These are phyloP conservation scores for Athalia circularis DNA, from an alignment of 2,888 invertebrate genomes.

Conservation along the genomic window DNA sequence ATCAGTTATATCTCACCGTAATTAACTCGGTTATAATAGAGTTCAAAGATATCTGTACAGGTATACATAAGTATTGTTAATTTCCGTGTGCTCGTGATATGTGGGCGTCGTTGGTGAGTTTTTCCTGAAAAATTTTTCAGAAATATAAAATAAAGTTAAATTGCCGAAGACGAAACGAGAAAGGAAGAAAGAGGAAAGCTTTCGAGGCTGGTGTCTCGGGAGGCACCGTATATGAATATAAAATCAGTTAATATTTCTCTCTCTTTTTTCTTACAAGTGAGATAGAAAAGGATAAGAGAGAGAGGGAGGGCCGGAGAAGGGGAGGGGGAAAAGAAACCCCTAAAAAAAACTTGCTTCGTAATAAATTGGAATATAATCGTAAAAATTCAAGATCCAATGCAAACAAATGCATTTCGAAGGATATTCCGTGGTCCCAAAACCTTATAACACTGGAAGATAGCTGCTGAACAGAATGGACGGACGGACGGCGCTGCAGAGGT, in stretches of 20 bases:
- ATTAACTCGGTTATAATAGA: constrained; percentile 52
- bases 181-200: neutral
- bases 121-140: neutral
- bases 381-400: constrained; percentile 44
- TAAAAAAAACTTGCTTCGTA: constrained; percentile 52
- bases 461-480: too few species aligned
- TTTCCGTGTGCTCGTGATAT: neutral
- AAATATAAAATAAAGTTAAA: constrained; percentile 10
- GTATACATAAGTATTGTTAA: neutral
- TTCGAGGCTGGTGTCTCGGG: neutral
- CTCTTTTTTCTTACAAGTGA: too few species aligned
- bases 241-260: constrained; percentile 47
- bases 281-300: too few species aligned
- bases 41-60: constrained; percentile 20
- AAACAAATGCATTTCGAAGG: constrained; percentile 40
- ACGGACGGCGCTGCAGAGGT: constrained; percentile 33
- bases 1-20: constrained; percentile 57
- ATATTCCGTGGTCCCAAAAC: constrained; percentile 6
- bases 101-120: neutral
- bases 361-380: constrained; percentile 58
- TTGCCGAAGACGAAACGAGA: neutral
- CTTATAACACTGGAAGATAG: constrained; percentile 40
- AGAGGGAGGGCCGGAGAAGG: too few species aligned
- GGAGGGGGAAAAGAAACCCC: constrained; percentile 52
- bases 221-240: constrained; percentile 58